phyloP scores from a whole-genome alignment of 2,888 invertebrate genomes.

The Neoaliturus tenellus region DNA sequence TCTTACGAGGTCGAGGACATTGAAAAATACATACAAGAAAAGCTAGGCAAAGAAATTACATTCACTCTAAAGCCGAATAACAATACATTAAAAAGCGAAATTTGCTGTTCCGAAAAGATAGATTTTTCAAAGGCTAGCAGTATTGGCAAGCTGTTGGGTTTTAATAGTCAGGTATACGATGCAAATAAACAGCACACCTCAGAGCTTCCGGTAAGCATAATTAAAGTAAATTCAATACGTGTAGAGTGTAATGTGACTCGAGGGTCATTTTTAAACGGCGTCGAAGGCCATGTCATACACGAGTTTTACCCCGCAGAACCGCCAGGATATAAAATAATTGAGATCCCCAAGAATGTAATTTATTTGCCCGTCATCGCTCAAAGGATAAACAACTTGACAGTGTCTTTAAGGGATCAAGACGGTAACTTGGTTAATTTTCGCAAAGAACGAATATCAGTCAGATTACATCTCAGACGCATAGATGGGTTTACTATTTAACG shows the following conservation, averaged over 20 bases:
- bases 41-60: neutral
- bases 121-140: neutral
- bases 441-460: neutral
- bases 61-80: neutral
- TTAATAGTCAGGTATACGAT: neutral
- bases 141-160: neutral
- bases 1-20: slow-evolving; percentile 15
- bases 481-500: neutral
- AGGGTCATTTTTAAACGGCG: neutral
- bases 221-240: neutral
- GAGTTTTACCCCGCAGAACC: slow-evolving; percentile 25
- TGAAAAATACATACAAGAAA: neutral
- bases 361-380: slow-evolving; percentile 5
- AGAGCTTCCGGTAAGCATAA: neutral
- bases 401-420: neutral
- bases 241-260: neutral
- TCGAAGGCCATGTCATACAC: neutral
- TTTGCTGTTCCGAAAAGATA: neutral
- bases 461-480: neutral
- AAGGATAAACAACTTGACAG: neutral
- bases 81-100: neutral
- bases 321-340: slow-evolving; percentile 41
- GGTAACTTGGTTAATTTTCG: neutral
- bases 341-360: neutral
- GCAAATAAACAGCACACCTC: neutral